Base-by-base conservation (phyloP, 2,113 vertebrate species). In the Atlantisia rogersi region DNA sequence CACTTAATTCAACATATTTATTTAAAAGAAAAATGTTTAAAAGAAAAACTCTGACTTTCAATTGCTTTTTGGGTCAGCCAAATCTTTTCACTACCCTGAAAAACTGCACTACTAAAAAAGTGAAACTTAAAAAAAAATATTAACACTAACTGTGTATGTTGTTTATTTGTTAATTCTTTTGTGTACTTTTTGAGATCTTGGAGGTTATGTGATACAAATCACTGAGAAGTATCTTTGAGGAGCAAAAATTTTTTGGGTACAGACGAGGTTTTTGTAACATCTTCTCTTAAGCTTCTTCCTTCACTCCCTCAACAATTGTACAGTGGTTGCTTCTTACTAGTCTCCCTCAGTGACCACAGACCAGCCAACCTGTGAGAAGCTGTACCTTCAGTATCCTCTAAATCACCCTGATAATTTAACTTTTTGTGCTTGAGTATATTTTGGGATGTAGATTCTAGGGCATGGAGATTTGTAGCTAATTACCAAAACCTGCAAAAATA, bases 311-410 rank as follows among this genome's bases (percentile, higher is more conserved):
- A 65, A 42, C 12, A 58, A 4, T 80, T 35, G 15, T 8, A 28
- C 16, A 64, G 11, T 31, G 25, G 6, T 44, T 55, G 8, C 18
- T 80, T 76, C 46, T 86, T 56, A 65, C 25, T 10, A 76, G 18
- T 12, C 53, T 73, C 16, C 4, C 12, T 5, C 19, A 40, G 18
- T 0, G 2, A 59, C 35, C 44, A 19, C 4, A 52, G 6, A 3
- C 15, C 31, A 21, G 5, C 15, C 26, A 25, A 28, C 13, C 32
- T 56, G 15, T 48, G 60, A 62, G 25, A 17, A 76, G 10, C 15
- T 1, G 0, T 40, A 35, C 25, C 46, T 64, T 32, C 46, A 22
- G 6, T 68, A 84, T 63, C 15, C n/a, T 70, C 52, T 62, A n/a
- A 89, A 70, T 4, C 82, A 9, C 15, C 32, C 15, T 65, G 19